These are phyloP conservation scores for Polyploca ridens DNA, from an alignment of 2,888 invertebrate species.

Conservation along the genomic window DNA sequence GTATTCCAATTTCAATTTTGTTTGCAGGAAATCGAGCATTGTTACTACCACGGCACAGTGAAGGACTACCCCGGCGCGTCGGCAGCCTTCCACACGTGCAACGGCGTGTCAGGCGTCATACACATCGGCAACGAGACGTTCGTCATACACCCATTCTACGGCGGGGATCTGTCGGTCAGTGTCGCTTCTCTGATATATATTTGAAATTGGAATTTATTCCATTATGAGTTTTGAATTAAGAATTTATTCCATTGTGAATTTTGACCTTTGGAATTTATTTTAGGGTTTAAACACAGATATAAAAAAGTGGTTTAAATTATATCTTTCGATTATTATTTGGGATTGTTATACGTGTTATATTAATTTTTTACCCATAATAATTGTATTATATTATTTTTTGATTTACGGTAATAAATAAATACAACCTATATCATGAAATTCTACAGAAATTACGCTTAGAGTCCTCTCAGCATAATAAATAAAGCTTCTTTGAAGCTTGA, in stretches of 20 bases:
- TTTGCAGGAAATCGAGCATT: slow-evolving; percentile 96
- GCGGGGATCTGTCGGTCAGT: slow-evolving; percentile 98
- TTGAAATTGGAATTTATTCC: too few relatives aligned
- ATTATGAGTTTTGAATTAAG: not conserved
- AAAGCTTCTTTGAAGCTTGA: too few relatives aligned
- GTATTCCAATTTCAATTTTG: slow-evolving; percentile 18
- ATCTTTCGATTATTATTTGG: too few relatives aligned
- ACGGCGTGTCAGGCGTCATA: slow-evolving; percentile 98
- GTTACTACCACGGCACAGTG: slow-evolving; percentile 99
- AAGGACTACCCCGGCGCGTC: slow-evolving; percentile 98
- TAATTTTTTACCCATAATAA: too few relatives aligned
- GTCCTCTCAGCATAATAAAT: too few relatives aligned
- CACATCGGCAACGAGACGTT: slow-evolving; percentile 99
- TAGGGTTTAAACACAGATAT: too few relatives aligned
- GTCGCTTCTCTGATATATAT: slow-evolving; percentile 42
- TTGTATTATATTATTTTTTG: too few relatives aligned
- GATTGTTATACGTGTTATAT: too few relatives aligned
- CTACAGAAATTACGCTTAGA: too few relatives aligned
- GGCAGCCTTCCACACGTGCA: slow-evolving; percentile 99
- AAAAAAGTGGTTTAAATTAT: too few relatives aligned
- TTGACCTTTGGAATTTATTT: not conserved
- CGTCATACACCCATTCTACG: slow-evolving; percentile 98
- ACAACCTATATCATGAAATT: too few relatives aligned
- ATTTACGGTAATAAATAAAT: too few relatives aligned
- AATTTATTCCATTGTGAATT: not conserved